Percentiles rank a stretch among this genome's conserved stretches.
These are phyloP conservation scores for Euplexia lucipara DNA, from an alignment of 2,888 invertebrate genomes.

Conservation along the genomic window DNA sequence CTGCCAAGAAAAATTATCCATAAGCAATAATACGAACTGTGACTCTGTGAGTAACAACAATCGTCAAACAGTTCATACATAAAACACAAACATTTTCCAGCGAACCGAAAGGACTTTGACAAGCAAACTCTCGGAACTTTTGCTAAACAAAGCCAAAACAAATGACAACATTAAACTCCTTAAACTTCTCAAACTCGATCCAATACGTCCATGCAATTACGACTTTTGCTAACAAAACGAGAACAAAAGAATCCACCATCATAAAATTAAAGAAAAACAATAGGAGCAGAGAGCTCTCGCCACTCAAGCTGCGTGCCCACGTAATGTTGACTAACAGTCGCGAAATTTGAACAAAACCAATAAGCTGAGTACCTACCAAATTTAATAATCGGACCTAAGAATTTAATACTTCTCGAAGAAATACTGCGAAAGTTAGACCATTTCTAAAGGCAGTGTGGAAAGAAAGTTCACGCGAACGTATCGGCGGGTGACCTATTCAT, in stretches of 20 bases:
- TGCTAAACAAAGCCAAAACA: slow-evolving; percentile 38
- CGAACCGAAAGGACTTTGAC: slow-evolving; percentile 16
- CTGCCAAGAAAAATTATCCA: not conserved
- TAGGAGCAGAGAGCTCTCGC: slow-evolving; percentile 27
- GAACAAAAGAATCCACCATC: slow-evolving; percentile 35
- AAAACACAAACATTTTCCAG: slow-evolving; percentile 24
- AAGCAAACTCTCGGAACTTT: slow-evolving; percentile 32
- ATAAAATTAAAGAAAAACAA: slow-evolving; percentile 53
- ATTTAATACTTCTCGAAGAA: slow-evolving; percentile 61
- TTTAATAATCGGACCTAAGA: slow-evolving; percentile 62
- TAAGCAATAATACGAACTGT: not conserved
- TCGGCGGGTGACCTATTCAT: slow-evolving; percentile 55
- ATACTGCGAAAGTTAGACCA: slow-evolving; percentile 60
- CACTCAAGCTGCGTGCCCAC: slow-evolving; percentile 35
- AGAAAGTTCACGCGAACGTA: slow-evolving; percentile 47
- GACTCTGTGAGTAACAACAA: not conserved
- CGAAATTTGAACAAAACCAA: slow-evolving; percentile 61
- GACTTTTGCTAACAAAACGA: slow-evolving; percentile 25
- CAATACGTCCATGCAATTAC: slow-evolving; percentile 52
- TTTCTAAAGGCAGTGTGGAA: slow-evolving; percentile 44
- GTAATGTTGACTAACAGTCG: slow-evolving; percentile 53
- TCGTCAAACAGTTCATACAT: slow-evolving; percentile 14
- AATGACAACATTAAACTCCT: slow-evolving; percentile 47
- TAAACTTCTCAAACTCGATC: slow-evolving; percentile 34
- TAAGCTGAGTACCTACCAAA: slow-evolving; percentile 57